Conservation (phyloP, 2,888 invertebrate genomes). For the Sinhomidia bicolor region DNA sequence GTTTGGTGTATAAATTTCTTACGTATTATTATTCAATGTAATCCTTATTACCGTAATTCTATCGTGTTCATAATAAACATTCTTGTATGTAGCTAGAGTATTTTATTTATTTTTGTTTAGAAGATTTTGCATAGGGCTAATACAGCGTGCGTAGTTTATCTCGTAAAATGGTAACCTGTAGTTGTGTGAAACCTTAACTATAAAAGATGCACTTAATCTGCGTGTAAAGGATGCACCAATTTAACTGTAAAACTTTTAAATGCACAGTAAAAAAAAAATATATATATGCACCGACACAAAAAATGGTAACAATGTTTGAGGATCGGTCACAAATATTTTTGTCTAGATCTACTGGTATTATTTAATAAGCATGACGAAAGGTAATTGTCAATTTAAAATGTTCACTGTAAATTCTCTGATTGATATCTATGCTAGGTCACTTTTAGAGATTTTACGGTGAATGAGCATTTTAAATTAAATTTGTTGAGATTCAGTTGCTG, state of each 20-base stretch:
- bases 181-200: slow-evolving; percentile 3
- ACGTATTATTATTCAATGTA: neutral
- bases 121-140: neutral
- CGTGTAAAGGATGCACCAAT: neutral
- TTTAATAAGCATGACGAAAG: neutral
- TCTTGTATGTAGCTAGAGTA: too few species aligned
- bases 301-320: neutral
- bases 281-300: neutral
- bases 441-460: neutral
- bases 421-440: neutral
- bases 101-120: neutral
- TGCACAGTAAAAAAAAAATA: neutral
- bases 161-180: neutral
- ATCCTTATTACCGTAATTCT: too few species aligned
- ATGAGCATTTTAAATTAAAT: neutral
- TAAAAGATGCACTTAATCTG: neutral
- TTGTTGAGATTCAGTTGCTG: slow-evolving; percentile 21
- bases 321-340: neutral
- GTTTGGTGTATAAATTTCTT: neutral
- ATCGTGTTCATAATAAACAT: too few species aligned
- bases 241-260: neutral
- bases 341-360: neutral
- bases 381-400: neutral
- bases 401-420: neutral
- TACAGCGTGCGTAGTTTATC: neutral